A percentile compares a stretch with the other conserved stretches of the same genome.
phyloP scores from a whole-genome alignment of 1,140 invertebrate genomes.

The Bicyclus anynana region DNA sequence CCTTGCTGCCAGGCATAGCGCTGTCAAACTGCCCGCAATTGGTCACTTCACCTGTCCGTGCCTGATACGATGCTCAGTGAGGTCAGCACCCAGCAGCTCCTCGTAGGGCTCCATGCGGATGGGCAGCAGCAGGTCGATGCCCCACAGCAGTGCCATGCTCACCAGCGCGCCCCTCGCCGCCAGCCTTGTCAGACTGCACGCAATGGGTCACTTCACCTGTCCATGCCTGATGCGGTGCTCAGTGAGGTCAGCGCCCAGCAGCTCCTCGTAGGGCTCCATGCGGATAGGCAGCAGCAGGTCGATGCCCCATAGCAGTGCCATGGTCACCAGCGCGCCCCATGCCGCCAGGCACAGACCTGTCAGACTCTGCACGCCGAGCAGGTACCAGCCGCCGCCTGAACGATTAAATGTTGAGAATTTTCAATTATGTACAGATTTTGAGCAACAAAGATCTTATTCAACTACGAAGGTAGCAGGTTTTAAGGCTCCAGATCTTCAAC shows the following conservation, averaged over 20 bases:
- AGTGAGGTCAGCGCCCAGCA: slow-evolving; percentile 91
- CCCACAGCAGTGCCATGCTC: slow-evolving; percentile 85
- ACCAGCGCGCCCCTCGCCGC: slow-evolving; percentile 83
- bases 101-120: slow-evolving; percentile 91
- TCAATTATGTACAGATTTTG: no score
- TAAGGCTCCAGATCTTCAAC: no score
- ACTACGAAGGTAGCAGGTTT: no score
- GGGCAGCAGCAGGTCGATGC: slow-evolving; percentile 87
- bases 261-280: slow-evolving; percentile 89
- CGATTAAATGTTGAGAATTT: neutral
- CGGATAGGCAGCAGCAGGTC: slow-evolving; percentile 89
- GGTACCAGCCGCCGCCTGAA: slow-evolving; percentile 89
- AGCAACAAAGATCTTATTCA: no score
- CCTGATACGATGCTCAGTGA: slow-evolving; percentile 89
- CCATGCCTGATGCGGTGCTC: slow-evolving; percentile 87
- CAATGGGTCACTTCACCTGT: no score
- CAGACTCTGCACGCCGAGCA: slow-evolving; percentile 89
- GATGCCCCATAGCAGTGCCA: slow-evolving; percentile 85
- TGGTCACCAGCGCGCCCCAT: slow-evolving; percentile 86
- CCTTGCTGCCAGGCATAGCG: slow-evolving; percentile 85
- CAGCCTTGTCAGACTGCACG: slow-evolving; percentile 84
- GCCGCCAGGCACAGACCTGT: slow-evolving; percentile 82
- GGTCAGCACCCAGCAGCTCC: slow-evolving; percentile 91
- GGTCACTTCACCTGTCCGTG: slow-evolving; percentile 81
- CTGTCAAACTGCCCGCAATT: no score